Evolutionary conservation across 2,113 vertebrate species (phyloP), one percentile per base, ranked within the genome.

Genomic region (Dicerorhinus sumatrensis): DNA sequence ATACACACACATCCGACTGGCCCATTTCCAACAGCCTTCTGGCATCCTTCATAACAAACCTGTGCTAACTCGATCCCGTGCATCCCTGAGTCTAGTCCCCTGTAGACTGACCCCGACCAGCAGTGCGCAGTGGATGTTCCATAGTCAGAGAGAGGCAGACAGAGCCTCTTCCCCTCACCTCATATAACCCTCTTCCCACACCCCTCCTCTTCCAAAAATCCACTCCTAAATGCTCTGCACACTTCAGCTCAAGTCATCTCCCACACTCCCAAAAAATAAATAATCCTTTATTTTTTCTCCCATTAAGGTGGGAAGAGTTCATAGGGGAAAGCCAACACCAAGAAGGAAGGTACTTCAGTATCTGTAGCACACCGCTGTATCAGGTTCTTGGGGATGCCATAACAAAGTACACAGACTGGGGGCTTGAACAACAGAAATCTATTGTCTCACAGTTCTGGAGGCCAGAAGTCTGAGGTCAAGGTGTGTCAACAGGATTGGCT

Each of bases 211-310:
- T 46, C 58, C 84, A 12, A 62, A 72, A 56, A 16, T 23, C 36
- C 42, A 70, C 56, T 27, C 58, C n/a, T 3, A 13, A 82, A 12
- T 14, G 56, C 48, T 63, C 20, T 7, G 1, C 25, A 36, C 4
- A 6, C 33, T 69, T 51, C 82, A 62, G 51, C 70, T 51, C 54
- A 17, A 31, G 20, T 39, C 46, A 4, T 23, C 20, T 46, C 84
- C 60, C 25, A 5, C 0, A 0, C 86, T 27, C n/a, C n/a, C n/a
- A n/a, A n/a, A n/a, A n/a, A n/a, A n/a, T n/a, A 92, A 31, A 18
- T 0, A 18, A 48, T 5, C 60, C 54, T 81, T 48, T 10, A 1
- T 33, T 89, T 56, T 13, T 5, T 5, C 33, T 58, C n/a, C 65
- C 14, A 6, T 62, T 3, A 5, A 27, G 9, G 13, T 18, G 11